Evolutionary conservation across 2,797 vertebrate genomes (phyloP).

Genomic region (Manis crassicaudata): DNA sequence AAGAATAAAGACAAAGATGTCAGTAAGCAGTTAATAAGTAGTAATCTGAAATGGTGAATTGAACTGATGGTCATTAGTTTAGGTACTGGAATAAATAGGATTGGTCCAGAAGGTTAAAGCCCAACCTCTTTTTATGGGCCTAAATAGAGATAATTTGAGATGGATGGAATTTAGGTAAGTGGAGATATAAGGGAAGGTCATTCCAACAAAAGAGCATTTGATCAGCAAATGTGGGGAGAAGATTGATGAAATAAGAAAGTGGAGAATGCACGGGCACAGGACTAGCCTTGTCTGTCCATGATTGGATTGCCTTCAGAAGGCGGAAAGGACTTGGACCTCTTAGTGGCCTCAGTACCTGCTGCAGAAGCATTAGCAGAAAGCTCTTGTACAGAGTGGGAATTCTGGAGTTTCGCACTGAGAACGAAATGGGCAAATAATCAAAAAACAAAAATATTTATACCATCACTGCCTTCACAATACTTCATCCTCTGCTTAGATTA

Average conservation of each 20-base stretch:
- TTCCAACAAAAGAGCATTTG: not conserved
- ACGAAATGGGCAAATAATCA: not conserved
- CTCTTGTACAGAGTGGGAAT: not conserved
- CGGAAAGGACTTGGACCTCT: not conserved
- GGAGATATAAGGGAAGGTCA: not conserved
- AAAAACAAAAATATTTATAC: not conserved
- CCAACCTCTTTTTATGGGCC: not conserved
- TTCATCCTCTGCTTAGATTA: not conserved
- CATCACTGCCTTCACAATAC: not conserved
- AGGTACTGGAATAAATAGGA: not conserved
- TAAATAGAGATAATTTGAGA: not conserved
- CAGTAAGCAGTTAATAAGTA: not conserved
- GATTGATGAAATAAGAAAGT: not conserved
- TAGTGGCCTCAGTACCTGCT: not conserved
- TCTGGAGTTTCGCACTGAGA: not conserved
- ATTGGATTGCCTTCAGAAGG: not conserved
- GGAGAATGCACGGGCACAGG: not conserved
- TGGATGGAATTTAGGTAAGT: not conserved
- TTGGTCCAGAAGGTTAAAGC: not conserved
- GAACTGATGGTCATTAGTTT: not conserved
- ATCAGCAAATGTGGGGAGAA: slow-evolving; percentile 24
- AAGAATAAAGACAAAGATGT: slow-evolving; percentile 25
- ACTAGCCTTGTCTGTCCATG: not conserved
- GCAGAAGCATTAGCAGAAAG: not conserved
- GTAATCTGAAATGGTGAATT: not conserved